A percentile compares a stretch with the other conserved stretches of the same genome.
These are phyloP conservation scores for Lasioglossum albipes DNA, from an alignment of 1,140 invertebrate species.

Conservation along the genomic window DNA sequence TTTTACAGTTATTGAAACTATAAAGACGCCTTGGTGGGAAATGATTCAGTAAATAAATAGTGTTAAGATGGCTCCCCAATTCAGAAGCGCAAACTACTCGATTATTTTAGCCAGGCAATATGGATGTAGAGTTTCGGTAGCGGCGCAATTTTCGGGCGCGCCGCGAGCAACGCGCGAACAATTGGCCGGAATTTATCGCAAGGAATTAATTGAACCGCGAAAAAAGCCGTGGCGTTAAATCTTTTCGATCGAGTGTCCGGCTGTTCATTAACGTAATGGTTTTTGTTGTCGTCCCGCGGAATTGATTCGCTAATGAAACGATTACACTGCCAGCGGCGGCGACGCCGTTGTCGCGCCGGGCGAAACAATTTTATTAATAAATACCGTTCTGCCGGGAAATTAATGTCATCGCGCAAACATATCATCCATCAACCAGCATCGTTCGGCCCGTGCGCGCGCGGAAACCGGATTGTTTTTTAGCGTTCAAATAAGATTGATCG, in stretches of 20 bases:
- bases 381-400: neutral
- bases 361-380: neutral
- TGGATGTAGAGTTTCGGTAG: too few relatives aligned
- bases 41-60: too few relatives aligned
- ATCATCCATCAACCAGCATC: neutral
- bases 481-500: constrained; percentile 23
- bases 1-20: too few relatives aligned
- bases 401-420: neutral
- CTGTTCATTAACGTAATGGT: constrained; percentile 1
- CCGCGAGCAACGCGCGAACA: too few relatives aligned
- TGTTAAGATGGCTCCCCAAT: too few relatives aligned
- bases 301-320: constrained; percentile 17
- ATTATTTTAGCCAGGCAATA: too few relatives aligned
- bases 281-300: neutral
- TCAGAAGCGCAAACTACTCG: too few relatives aligned
- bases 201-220: neutral
- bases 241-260: neutral
- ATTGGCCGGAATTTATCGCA: too few relatives aligned
- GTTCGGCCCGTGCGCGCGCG: neutral
- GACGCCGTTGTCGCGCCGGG: neutral
- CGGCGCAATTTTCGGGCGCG: too few relatives aligned
- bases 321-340: neutral
- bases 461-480: neutral
- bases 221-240: neutral
- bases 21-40: too few relatives aligned